phyloP scores from a whole-genome alignment of 2,888 invertebrate genomes.

The Melikaiella ostensackeni region DNA sequence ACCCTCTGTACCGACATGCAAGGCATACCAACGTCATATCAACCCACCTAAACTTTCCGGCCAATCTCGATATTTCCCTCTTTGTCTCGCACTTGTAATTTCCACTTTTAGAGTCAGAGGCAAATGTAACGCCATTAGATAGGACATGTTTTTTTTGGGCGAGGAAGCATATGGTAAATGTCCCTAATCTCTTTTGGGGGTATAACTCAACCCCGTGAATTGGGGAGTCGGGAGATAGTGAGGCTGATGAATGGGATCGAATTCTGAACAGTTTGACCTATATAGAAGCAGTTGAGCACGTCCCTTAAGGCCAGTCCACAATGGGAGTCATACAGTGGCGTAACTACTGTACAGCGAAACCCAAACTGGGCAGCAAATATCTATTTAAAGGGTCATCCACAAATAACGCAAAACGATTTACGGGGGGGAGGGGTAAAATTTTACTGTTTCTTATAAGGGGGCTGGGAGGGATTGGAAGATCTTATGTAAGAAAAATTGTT shows the following conservation, averaged over 20 bases:
- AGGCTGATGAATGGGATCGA: slow-evolving; percentile 18
- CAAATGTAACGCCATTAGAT: slow-evolving; percentile 24
- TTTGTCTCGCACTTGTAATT: slow-evolving; percentile 23
- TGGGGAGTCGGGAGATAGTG: neutral
- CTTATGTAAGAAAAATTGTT: too few species aligned
- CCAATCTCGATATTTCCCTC: slow-evolving; percentile 34
- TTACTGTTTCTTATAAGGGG: too few species aligned
- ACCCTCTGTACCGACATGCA: slow-evolving; percentile 72
- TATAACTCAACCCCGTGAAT: neutral
- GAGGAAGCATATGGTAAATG: slow-evolving; percentile 18
- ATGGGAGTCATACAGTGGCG: too few species aligned
- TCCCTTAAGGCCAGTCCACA: too few species aligned
- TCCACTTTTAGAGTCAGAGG: neutral
- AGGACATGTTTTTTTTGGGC: neutral
- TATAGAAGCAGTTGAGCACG: slow-evolving; percentile 1
- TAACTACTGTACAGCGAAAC: too few species aligned
- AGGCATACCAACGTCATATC: slow-evolving; percentile 60
- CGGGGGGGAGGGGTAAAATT: too few species aligned
- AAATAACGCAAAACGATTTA: too few species aligned
- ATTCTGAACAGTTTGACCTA: slow-evolving; percentile 18
- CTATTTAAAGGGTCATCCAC: too few species aligned
- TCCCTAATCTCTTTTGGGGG: slow-evolving; percentile 16
- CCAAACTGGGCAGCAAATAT: too few species aligned
- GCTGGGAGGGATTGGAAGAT: too few species aligned
- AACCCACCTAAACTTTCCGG: slow-evolving; percentile 57